These are phyloP conservation scores for Phoenicopterus ruber DNA, from an alignment of 2,113 vertebrate genomes.

Conservation along the genomic window DNA sequence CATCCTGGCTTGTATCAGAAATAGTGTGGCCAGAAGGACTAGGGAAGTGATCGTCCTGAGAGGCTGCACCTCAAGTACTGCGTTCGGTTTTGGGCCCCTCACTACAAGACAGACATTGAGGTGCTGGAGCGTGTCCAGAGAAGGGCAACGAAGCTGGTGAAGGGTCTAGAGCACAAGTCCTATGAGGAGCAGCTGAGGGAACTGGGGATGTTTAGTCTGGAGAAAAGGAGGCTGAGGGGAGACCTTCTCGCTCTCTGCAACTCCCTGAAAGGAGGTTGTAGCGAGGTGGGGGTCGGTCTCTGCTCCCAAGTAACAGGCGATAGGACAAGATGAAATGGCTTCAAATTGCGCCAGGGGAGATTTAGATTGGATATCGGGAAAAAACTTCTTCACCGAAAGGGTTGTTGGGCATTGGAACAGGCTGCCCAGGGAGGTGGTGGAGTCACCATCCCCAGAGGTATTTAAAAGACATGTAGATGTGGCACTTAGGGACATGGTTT, in stretches of 20 bases:
- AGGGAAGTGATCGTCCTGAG: not conserved
- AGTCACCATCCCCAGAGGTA: not conserved
- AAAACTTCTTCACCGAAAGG: fast-evolving
- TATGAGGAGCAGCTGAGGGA: too few relatives aligned
- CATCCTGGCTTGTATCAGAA: not conserved
- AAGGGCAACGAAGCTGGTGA: too few relatives aligned
- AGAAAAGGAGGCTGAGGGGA: not conserved
- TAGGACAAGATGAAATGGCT: not conserved
- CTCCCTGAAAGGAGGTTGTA: not conserved
- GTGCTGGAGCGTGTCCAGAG: too few relatives aligned
- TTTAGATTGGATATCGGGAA: not conserved
- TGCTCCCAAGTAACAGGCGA: not conserved
- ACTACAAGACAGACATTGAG: too few relatives aligned
- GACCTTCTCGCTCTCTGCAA: fast-evolving
- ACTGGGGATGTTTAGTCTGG: not conserved
- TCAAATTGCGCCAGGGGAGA: not conserved
- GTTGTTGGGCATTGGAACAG: not conserved
- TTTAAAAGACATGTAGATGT: not conserved
- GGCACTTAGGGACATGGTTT: too few relatives aligned
- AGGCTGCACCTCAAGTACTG: fast-evolving
- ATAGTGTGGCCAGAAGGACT: not conserved
- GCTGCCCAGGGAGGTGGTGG: not conserved
- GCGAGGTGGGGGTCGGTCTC: fast-evolving
- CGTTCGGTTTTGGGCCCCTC: too few relatives aligned
- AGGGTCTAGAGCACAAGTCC: too few relatives aligned